Conservation (phyloP, 1,140 invertebrate genomes). For the Periplaneta americana region DNA sequence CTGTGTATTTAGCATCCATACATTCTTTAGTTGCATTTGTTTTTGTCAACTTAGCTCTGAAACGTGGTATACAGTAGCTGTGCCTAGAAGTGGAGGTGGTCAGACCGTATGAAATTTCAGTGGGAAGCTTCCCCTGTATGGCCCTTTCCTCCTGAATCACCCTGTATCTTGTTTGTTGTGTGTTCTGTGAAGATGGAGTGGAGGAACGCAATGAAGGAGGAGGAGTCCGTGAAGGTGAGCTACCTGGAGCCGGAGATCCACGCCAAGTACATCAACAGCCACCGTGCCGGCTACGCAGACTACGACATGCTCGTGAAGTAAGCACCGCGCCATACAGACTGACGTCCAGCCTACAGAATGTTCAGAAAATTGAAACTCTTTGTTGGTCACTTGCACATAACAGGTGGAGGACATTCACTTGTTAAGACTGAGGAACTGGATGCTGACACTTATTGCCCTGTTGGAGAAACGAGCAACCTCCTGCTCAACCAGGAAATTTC, state of each 20-base stretch:
- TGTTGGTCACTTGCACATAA: too few relatives aligned
- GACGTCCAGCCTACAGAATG: not conserved
- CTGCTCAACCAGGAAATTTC: too few relatives aligned
- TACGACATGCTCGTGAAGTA: constrained; percentile 52
- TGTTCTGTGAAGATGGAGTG: constrained; percentile 56
- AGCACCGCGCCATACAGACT: not conserved
- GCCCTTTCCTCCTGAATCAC: too few relatives aligned
- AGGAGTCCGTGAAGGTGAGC: constrained; percentile 59
- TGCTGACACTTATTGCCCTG: too few relatives aligned
- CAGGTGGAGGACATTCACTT: too few relatives aligned
- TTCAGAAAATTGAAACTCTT: not conserved
- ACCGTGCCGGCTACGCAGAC: constrained; percentile 55
- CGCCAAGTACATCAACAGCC: constrained; percentile 62
- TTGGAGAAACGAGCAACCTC: too few relatives aligned
- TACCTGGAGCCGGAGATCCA: constrained; percentile 61
- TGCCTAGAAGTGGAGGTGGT: not conserved
- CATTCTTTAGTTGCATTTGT: not conserved
- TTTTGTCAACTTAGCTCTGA: too few relatives aligned
- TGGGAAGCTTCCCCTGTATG: too few relatives aligned
- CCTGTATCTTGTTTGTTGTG: not conserved
- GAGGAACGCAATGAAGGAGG: constrained; percentile 60
- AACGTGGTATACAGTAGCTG: not conserved
- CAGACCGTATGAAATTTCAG: too few relatives aligned
- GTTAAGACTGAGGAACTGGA: too few relatives aligned
- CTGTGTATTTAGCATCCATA: not conserved